Evolutionary conservation across 2,888 invertebrate genomes (phyloP).

Genomic region (Tuta absoluta): DNA sequence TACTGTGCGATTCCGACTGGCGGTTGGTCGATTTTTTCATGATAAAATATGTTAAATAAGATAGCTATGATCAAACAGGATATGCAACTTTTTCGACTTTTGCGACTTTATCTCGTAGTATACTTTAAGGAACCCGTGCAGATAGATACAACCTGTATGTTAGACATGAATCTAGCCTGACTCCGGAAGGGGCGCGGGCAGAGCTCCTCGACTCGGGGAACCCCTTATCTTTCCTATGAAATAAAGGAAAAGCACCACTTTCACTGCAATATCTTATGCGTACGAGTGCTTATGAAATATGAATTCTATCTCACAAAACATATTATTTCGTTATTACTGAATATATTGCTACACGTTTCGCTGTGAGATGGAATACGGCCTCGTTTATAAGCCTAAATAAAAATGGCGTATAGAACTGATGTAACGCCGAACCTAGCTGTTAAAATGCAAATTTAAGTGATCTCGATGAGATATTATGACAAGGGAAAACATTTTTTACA

Average conservation of each 20-base stretch:
- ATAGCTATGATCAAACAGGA: no score
- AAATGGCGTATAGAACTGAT: conserved; percentile 45
- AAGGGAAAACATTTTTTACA: conserved; percentile 32
- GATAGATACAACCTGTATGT: no score
- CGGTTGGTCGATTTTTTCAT: no score
- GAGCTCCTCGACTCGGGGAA: conserved; percentile 53
- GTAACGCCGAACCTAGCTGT: conserved; percentile 35
- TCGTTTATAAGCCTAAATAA: conserved; percentile 61
- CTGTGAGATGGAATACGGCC: conserved; percentile 57
- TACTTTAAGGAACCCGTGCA: no score
- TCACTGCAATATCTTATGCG: conserved; percentile 70
- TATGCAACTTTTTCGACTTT: no score
- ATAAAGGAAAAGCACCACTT: conserved; percentile 71
- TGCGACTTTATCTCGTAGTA: no score
- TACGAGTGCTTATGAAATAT: conserved; percentile 78
- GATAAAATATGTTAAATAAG: no score
- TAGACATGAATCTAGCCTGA: conserved; percentile 63
- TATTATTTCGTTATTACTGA: conserved; percentile 77
- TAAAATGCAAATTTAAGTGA: conserved; percentile 42
- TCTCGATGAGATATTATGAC: conserved; percentile 40
- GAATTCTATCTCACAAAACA: conserved; percentile 77
- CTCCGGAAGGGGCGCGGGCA: conserved; percentile 39
- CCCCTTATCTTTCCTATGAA: conserved; percentile 73
- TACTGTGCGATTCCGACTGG: no score
- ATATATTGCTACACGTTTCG: conserved; percentile 70